phyloP scores from a whole-genome alignment of 2,797 vertebrate genomes.

The Thripadectes ignobilis region DNA sequence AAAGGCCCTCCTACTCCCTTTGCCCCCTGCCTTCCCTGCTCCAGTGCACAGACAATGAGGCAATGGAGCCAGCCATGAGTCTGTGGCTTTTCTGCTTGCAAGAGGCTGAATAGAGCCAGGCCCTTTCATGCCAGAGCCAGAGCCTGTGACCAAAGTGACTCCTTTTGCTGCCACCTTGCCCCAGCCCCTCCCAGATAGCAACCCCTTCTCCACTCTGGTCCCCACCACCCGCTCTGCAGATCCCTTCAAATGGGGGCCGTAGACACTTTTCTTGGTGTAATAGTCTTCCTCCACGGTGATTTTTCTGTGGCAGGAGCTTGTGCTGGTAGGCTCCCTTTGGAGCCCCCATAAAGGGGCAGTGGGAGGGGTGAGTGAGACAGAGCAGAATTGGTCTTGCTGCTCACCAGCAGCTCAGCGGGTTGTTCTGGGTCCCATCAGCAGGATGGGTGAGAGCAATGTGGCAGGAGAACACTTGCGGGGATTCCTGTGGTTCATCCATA shows the following conservation, averaged over 20 bases:
- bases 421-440: neutral
- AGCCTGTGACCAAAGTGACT: neutral
- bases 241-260: neutral
- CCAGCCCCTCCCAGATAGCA: neutral
- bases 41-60: neutral
- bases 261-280: neutral
- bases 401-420: neutral
- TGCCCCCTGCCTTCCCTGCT: neutral
- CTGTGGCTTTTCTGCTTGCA: neutral
- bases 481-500: neutral
- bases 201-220: neutral
- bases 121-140: neutral
- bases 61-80: neutral
- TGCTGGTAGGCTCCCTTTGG: neutral
- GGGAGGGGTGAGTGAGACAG: neutral
- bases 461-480: neutral
- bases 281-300: neutral
- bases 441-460: rapidly evolving
- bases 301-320: neutral
- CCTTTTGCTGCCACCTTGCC: neutral
- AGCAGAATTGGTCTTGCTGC: neutral
- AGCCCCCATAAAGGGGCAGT: neutral
- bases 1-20: neutral
- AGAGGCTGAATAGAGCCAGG: neutral
- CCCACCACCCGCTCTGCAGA: neutral